Conservation (phyloP, 2,888 invertebrate genomes). For the Drosophila diplacantha region DNA sequence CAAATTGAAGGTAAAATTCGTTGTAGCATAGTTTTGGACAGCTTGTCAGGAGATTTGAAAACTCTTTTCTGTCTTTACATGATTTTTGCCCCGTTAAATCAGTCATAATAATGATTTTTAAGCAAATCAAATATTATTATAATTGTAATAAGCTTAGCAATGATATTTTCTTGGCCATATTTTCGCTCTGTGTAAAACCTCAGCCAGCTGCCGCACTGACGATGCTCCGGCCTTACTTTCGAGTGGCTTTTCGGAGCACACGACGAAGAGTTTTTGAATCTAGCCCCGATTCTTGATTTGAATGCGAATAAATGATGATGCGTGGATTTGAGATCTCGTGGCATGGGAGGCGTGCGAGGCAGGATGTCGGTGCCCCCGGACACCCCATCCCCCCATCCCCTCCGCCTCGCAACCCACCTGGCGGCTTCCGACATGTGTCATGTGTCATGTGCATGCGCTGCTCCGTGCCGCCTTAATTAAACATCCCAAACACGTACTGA, state of each 20-base stretch:
- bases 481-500: conserved; percentile 35
- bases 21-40: no score
- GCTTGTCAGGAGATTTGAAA: no score
- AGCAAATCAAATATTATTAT: background rate
- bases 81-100: background rate
- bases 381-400: background rate
- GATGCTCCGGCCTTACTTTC: background rate
- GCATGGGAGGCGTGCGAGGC: conserved; percentile 28
- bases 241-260: conserved; percentile 7
- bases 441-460: conserved; percentile 14
- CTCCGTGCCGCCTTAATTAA: conserved; percentile 34
- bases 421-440: conserved; percentile 30
- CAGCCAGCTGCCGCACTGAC: conserved; percentile 28
- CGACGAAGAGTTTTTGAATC: conserved; percentile 8
- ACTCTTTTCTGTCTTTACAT: no score
- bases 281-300: conserved; percentile 20
- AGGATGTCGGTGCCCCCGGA: conserved; percentile 14
- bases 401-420: conserved; percentile 16
- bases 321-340: background rate
- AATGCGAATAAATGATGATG: conserved; percentile 42
- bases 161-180: background rate
- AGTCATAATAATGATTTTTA: background rate
- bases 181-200: conserved; percentile 8
- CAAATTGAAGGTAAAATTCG: no score
- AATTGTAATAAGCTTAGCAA: background rate